Evolutionary conservation across 2,113 vertebrate species (phyloP), one percentile per base, ranked within the genome.

Genomic region (Odocoileus hemionus): DNA sequence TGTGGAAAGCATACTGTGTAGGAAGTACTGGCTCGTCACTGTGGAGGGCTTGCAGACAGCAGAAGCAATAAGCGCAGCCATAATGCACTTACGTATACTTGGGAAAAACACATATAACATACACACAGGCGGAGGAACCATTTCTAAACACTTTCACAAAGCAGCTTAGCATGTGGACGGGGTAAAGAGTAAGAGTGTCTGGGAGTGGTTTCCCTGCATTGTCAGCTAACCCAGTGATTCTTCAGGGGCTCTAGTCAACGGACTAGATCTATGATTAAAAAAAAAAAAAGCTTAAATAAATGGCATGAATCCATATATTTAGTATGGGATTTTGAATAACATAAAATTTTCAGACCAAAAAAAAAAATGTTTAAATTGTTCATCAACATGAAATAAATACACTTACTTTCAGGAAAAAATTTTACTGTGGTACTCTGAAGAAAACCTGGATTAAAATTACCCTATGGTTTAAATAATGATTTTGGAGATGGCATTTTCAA

Each of bases 391-490:
- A 82, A 96, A 86, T 74, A 64, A 94, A 96, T 74, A 94, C 7
- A 94, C 39, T 36, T 91, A 47, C 61, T 94, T 91, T 83, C 17
- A 93, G 78, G 43, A 85, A 79, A 89, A 91, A 93, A 7, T 36
- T 84, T 60, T 93, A 89, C 84, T 55, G n/a, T 0, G 36, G 7
- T 28, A 82, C 30, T 54, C 47, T 50, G 36, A 93, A 45, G 80
- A 95, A 93, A 97, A 85, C 4, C 19, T 26, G 60, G 61, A 91
- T 57, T n/a, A n/a, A 95, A 88, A 93, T 85, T 28, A 55, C n/a
- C 54, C 52, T n/a, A 57, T 8, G 9, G 39, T 36, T 89, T 91
- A 93, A 83, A 84, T 28, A 92, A 61, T 58, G 85, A 87, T 26
- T 91, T 58, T 84, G n/a, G 33, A 96, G 47, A 43, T 55, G 67